Conservation (phyloP, 2,888 invertebrate genomes). For the Sphinx pinastri region DNA sequence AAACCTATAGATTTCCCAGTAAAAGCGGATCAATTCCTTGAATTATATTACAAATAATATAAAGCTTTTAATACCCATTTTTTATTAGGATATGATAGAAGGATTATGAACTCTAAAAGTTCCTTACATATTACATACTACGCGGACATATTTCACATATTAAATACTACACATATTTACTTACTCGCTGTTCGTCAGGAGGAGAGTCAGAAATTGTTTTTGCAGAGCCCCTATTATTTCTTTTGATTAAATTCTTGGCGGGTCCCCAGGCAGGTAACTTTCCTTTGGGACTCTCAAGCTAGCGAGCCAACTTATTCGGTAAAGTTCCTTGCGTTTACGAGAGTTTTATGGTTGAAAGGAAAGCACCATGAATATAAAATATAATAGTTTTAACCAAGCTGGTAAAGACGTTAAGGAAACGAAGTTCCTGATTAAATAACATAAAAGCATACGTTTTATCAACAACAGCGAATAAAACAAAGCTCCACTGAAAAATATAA, state of each 20-base stretch:
- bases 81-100: too few relatives aligned
- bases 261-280: background rate
- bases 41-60: too few relatives aligned
- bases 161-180: background rate
- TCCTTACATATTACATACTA: too few relatives aligned
- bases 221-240: background rate
- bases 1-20: too few relatives aligned
- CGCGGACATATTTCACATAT: background rate
- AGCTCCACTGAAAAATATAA: background rate
- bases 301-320: background rate
- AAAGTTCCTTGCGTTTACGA: background rate
- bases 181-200: background rate
- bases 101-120: too few relatives aligned
- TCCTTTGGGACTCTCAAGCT: background rate
- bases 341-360: background rate
- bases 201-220: conserved; percentile 1
- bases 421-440: too few relatives aligned
- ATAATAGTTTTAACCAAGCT: background rate
- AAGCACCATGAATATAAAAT: background rate
- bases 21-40: too few relatives aligned
- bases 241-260: conserved; percentile 15
- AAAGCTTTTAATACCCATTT: background rate
- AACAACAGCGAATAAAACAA: too few relatives aligned
- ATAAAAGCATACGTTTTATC: too few relatives aligned
- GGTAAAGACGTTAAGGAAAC: background rate